Evolutionary conservation across 2,888 invertebrate species (phyloP).

Genomic region (Penaeus monodon): DNA sequence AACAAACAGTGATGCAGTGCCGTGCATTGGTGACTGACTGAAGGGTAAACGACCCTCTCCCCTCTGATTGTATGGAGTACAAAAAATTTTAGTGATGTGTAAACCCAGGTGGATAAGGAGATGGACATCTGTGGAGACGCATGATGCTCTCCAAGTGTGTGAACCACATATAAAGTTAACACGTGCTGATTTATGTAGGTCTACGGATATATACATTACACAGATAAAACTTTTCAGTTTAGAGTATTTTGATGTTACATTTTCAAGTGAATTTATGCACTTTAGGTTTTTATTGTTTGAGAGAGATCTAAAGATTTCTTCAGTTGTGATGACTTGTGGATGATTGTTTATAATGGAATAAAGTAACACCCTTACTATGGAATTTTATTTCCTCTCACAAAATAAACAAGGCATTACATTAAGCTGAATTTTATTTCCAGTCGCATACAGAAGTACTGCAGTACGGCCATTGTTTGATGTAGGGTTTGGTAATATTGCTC

Average conservation of each 20-base stretch:
- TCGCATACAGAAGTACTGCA: too few relatives aligned
- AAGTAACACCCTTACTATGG: slow-evolving; percentile 26
- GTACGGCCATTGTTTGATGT: too few relatives aligned
- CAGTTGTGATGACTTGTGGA: slow-evolving; percentile 41
- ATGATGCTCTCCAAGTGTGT: slow-evolving; percentile 6
- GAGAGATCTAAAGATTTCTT: slow-evolving; percentile 23
- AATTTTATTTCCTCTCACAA: neutral
- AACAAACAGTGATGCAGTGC: neutral
- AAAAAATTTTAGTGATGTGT: slow-evolving; percentile 48
- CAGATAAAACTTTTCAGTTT: slow-evolving; percentile 13
- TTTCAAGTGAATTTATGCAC: slow-evolving; percentile 44
- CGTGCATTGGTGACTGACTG: too few relatives aligned
- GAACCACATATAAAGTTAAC: neutral
- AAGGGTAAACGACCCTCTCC: neutral
- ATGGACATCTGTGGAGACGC: slow-evolving; percentile 17
- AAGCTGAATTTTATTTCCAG: too few relatives aligned
- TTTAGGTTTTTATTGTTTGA: slow-evolving; percentile 24
- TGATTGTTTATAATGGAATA: slow-evolving; percentile 50
- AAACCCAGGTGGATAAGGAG: slow-evolving; percentile 16
- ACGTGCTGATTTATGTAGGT: too few relatives aligned
- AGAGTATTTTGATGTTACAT: slow-evolving; percentile 43
- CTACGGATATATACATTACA: slow-evolving; percentile 19
- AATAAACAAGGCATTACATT: too few relatives aligned
- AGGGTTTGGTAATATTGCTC: too few relatives aligned
- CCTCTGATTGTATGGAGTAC: slow-evolving; percentile 42